phyloP scores from a whole-genome alignment of 2,113 vertebrate species.

The Lagopus muta region DNA sequence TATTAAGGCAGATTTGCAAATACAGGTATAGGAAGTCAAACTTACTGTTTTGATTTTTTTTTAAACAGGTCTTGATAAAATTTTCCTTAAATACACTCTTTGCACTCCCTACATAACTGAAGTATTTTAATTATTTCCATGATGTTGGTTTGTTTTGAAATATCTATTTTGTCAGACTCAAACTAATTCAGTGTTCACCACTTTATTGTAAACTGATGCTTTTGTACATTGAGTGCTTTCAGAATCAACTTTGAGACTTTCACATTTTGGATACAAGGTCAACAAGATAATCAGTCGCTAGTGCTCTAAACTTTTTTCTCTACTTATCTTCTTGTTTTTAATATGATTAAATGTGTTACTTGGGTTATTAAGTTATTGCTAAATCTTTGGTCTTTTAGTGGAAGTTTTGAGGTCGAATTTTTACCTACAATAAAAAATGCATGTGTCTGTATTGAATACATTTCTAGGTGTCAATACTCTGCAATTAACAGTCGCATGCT shows the following conservation, averaged over 20 bases:
- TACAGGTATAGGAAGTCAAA: background rate
- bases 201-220: background rate
- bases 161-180: background rate
- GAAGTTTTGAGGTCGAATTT: background rate
- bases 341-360: background rate
- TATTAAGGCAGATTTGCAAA: background rate
- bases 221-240: background rate
- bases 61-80: background rate
- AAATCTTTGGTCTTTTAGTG: background rate
- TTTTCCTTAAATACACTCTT: background rate
- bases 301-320: background rate
- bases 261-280: background rate
- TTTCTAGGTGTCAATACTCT: background rate
- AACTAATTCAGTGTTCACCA: background rate
- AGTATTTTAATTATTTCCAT: background rate
- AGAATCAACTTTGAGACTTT: background rate
- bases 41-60: background rate
- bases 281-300: background rate
- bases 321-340: background rate
- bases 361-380: background rate
- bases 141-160: background rate
- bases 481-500: background rate
- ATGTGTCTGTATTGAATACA: background rate
- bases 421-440: background rate
- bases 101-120: background rate